Evolutionary conservation across 2,888 invertebrate species (phyloP).

Genomic region (Venusia cambrica): DNA sequence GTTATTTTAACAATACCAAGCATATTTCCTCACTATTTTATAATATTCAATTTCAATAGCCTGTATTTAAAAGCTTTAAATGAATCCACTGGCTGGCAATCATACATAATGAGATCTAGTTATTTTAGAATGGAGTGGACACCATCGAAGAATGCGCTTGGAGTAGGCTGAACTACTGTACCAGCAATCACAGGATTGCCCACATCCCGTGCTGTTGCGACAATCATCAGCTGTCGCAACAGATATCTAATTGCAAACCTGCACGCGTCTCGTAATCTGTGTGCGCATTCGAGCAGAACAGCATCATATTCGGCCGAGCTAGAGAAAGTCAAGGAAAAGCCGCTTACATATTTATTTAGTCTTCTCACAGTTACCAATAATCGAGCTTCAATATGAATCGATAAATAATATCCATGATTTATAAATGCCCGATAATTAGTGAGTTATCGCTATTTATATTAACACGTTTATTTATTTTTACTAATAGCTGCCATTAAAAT

Average conservation of each 20-base stretch:
- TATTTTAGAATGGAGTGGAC: too few species aligned
- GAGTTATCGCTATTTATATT: too few species aligned
- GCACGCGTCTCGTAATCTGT: conserved; percentile 21
- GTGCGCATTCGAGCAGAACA: conserved; percentile 17
- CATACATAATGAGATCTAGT: too few species aligned
- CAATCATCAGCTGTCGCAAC: conserved; percentile 20
- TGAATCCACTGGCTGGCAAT: too few species aligned
- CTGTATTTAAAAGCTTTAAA: too few species aligned
- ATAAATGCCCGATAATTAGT: too few species aligned
- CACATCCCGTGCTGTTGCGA: conserved; percentile 19
- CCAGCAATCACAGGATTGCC: conserved; percentile 8
- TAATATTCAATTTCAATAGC: too few species aligned
- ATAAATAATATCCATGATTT: neutral
- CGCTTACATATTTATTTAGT: conserved; percentile 6
- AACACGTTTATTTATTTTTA: too few species aligned
- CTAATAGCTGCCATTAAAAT: too few species aligned
- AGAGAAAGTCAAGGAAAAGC: neutral
- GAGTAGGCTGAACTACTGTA: conserved; percentile 16
- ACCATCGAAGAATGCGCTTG: conserved; percentile 9
- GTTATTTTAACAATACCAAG: too few species aligned
- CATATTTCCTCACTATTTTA: too few species aligned
- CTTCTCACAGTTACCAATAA: conserved; percentile 3
- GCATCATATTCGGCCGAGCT: conserved; percentile 15
- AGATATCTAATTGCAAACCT: conserved; percentile 22
- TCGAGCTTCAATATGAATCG: too few species aligned